Percentiles rank a stretch among this genome's conserved stretches.
These are phyloP conservation scores for Bryconaethiops microstoma DNA, from an alignment of 2,797 vertebrate species.

Conservation along the genomic window DNA sequence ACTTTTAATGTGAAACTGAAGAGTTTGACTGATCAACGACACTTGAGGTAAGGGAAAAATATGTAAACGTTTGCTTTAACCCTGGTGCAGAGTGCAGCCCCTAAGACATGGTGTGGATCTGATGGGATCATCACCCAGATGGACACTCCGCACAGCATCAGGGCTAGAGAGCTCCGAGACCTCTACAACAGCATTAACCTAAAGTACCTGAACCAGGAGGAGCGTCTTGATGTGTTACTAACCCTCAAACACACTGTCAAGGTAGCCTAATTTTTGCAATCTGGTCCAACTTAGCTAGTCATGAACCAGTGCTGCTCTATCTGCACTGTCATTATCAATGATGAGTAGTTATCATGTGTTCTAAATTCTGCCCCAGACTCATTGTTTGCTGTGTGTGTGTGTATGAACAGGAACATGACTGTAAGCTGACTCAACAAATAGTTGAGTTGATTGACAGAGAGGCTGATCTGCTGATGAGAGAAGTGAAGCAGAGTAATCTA, in stretches of 20 bases:
- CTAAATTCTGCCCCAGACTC: neutral
- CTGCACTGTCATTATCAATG: neutral
- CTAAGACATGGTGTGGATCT: conserved; percentile 80
- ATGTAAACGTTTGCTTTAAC: neutral
- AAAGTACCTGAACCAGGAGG: conserved; percentile 71
- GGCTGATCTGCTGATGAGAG: conserved; percentile 83
- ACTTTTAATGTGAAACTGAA: neutral
- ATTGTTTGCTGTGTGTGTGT: neutral
- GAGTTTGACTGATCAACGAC: neutral
- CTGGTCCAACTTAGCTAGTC: neutral
- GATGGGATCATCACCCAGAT: conserved; percentile 83
- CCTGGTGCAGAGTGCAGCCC: conserved; percentile 79
- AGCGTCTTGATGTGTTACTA: conserved; percentile 79
- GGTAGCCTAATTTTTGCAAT: conserved; percentile 67
- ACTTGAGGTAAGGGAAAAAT: neutral
- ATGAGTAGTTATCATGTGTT: neutral
- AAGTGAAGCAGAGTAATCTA: conserved; percentile 79
- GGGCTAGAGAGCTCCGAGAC: conserved; percentile 84
- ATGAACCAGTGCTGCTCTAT: neutral
- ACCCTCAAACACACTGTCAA: conserved; percentile 84
- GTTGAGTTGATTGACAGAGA: conserved; percentile 89
- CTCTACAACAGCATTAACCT: conserved; percentile 80
- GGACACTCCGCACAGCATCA: conserved; percentile 81
- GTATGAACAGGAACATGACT: conserved; percentile 82
- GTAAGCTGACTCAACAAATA: conserved; percentile 86